phyloP scores from a whole-genome alignment of 2,797 vertebrate genomes.

The Neosilurus mollespiculum region DNA sequence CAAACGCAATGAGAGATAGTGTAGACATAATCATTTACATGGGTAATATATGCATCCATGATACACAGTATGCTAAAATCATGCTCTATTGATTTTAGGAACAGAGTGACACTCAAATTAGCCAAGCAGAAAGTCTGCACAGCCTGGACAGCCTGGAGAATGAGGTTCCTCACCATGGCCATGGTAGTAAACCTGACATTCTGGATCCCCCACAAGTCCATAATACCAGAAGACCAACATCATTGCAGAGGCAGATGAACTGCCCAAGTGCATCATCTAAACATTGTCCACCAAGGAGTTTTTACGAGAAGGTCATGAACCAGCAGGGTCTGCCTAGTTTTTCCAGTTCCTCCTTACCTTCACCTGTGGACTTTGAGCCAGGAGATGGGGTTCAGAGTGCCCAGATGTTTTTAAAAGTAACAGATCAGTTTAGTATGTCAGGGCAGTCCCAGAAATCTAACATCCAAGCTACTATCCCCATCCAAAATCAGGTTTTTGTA shows the following conservation, averaged over 20 bases:
- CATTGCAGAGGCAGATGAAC: slow-evolving; percentile 56
- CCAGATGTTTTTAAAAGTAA: slow-evolving; percentile 50
- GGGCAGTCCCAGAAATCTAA: slow-evolving; percentile 47
- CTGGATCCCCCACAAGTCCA: slow-evolving; percentile 57
- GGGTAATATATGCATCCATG: background rate
- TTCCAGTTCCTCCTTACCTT: slow-evolving; percentile 34
- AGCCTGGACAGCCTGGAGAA: slow-evolving; percentile 89
- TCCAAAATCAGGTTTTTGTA: slow-evolving; percentile 50
- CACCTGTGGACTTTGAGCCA: slow-evolving; percentile 43
- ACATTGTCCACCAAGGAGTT: slow-evolving; percentile 61
- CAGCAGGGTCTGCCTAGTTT: slow-evolving; percentile 41
- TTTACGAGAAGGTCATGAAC: slow-evolving; percentile 53
- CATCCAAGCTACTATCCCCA: slow-evolving; percentile 33
- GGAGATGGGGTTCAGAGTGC: slow-evolving; percentile 45
- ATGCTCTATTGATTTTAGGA: slow-evolving; percentile 71
- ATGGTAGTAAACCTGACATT: slow-evolving; percentile 54
- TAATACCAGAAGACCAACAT: slow-evolving; percentile 58
- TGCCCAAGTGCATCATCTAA: slow-evolving; percentile 55
- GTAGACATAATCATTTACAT: background rate
- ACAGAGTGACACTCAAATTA: slow-evolving; percentile 70
- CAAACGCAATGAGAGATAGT: background rate
- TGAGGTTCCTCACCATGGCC: slow-evolving; percentile 67
- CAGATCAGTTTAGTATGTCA: slow-evolving; percentile 48
- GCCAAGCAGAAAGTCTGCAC: slow-evolving; percentile 79
- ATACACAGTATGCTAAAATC: background rate